Base-by-base conservation (phyloP, 2,113 vertebrate genomes). In the Xyrauchen texanus region DNA sequence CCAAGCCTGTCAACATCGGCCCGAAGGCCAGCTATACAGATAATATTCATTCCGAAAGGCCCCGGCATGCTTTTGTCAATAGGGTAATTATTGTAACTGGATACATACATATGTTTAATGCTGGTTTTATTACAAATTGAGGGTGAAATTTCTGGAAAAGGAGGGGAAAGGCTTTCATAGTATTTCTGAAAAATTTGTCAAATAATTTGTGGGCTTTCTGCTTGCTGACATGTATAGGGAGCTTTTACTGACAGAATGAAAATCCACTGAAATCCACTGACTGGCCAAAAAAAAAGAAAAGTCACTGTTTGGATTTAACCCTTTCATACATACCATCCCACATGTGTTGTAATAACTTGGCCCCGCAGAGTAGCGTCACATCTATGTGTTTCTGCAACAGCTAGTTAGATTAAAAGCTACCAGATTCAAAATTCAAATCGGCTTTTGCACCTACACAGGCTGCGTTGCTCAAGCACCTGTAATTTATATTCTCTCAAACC, bases 61-160 rank as follows among this genome's bases (percentile, higher is more conserved):
- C 66, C 60, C 84, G 87, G 68, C 13, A 82, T 64, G 68, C 74
- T 85, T 87, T 88, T 90, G 88, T 92, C 90, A 90, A 86, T 90
- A 81, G 85, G 63, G 81, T 86, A 89, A 92, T 92, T 92, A 91
- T 79, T 58, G 82, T 86, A 90, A 92, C 88, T 88, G 86, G 34
- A 81, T 52, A 69, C 49, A 2, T 34, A 8, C 46, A 13, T 34
- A 34, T 72, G 21, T 49, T 53, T 77, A 42, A 55, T 71, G 34
- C 21, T 21, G 77, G 67, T 15, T 63, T 71, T 53, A 63, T 60
- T 79, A 44, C 58, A 64, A 53, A 79, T 64, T 63, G 58, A 63
- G 77, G 58, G 47, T 64, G 45, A 47, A 63, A 15, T 53, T 45
- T 34, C 34, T 57, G 0, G 53, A 4, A 1, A 63, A 53, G 8